Conservation (phyloP, 2,888 invertebrate species). For the Drosophila antonietae region DNA sequence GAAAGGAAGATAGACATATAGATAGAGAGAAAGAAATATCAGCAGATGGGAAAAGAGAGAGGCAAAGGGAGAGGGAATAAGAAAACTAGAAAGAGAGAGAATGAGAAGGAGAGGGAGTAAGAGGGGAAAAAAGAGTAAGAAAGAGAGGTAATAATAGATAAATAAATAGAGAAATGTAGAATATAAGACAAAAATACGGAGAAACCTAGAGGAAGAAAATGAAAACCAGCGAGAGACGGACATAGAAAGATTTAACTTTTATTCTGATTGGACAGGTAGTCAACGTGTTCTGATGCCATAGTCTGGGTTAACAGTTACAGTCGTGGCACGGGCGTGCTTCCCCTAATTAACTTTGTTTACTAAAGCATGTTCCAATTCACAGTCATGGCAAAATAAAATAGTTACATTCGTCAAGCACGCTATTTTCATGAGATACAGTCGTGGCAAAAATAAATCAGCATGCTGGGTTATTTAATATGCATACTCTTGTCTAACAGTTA, state of each 20-base stretch:
- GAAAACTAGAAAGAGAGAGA: no score
- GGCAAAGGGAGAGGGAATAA: no score
- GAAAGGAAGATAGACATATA: not conserved
- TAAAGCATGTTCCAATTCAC: not conserved
- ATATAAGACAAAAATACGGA: no score
- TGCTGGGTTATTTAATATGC: not conserved
- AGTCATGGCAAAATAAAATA: not conserved
- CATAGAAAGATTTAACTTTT: no score
- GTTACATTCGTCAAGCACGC: not conserved
- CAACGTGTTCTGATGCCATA: slow-evolving; percentile 16
- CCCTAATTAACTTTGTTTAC: not conserved
- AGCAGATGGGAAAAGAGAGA: no score
- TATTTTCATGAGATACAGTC: not conserved
- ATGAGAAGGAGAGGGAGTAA: not conserved
- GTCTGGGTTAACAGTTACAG: slow-evolving; percentile 4
- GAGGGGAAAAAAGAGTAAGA: not conserved
- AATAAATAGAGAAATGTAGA: no score
- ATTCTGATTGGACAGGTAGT: no score
- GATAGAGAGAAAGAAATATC: not conserved
- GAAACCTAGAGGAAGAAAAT: not conserved
- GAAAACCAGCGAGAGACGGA: not conserved
- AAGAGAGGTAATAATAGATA: not conserved
- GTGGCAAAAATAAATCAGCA: not conserved
- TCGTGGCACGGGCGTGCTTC: not conserved
- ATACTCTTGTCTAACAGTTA: not conserved